These are phyloP conservation scores for Apodemus speciosus DNA, from an alignment of 2,113 vertebrate genomes.

Conservation along the genomic window DNA sequence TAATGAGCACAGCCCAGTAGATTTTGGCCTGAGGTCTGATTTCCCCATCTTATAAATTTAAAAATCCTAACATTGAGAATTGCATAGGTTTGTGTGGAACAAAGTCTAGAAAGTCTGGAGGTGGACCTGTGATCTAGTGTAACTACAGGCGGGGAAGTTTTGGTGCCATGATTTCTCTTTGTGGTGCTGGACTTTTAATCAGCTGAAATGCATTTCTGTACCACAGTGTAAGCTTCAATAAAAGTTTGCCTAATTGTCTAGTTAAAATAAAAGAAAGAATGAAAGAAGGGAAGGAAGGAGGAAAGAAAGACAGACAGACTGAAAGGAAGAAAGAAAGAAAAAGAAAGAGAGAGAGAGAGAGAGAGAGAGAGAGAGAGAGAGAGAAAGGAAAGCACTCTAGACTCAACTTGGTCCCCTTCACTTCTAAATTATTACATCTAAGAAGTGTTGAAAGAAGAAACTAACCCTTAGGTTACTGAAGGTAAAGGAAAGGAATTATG, in stretches of 20 bases:
- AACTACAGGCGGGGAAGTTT: constrained; percentile 81
- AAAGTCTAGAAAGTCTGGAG: constrained; percentile 81
- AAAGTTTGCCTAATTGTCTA: constrained; percentile 87
- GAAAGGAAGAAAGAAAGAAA: background rate
- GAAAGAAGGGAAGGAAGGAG: no score
- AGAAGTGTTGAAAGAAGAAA: background rate
- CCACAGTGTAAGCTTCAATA: constrained; percentile 90
- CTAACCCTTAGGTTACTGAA: background rate
- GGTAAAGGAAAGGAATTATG: background rate
- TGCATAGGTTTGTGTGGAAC: constrained; percentile 73
- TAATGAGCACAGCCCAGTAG: constrained; percentile 78
- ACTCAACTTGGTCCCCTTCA: background rate
- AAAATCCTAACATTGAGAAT: constrained; percentile 72
- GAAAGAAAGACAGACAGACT: no score
- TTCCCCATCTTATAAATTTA: constrained; percentile 65
- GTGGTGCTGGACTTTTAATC: constrained; percentile 87
- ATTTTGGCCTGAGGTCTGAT: constrained; percentile 84
- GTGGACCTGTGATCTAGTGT: constrained; percentile 79
- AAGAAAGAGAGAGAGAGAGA: background rate
- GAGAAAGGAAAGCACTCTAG: no score
- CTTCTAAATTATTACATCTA: background rate
- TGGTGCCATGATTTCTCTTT: constrained; percentile 85
- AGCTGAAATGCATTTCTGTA: constrained; percentile 86
- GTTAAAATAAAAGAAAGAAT: background rate
- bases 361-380: background rate